Evolutionary conservation across 2,888 invertebrate species (phyloP), one percentile per base, ranked within the genome.

Genomic region (Marronus borbonicus): DNA sequence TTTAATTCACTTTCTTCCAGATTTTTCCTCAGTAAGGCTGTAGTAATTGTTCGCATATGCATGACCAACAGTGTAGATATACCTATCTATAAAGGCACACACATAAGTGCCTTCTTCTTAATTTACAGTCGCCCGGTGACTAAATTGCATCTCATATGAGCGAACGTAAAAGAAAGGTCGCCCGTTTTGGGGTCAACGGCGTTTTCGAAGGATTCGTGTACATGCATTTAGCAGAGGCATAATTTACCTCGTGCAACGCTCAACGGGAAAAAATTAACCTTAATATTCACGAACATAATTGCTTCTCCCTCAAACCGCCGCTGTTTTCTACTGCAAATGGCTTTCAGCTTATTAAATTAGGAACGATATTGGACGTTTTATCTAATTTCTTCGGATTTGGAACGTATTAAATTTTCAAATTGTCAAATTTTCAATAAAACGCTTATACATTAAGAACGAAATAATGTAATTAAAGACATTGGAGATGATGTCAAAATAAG

Each of bases 111-210:
- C 72, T 58, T 72, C 72, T 58, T 72, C 58, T 72, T 72, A 72
- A 72, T 72, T 72, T 72, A 72, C 72, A 58, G 72, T 58, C 72
- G 72, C 72, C 55, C 72, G 58, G 52, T 72, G 72, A 72, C 72
- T 72, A 72, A 72, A 72, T 72, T 72, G 72, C 72, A 58, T 72
- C 58, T 58, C 72, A 58, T 72, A 72, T 72, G 44, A 58, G 72
- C 72, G 72, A 72, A 58, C 72, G 72, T 72, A 60, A 72, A 72
- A 58, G 72, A 72, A 72, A 72, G 58, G 72, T 72, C 72, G 58
- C 58, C 58, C 58, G 39, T 72, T 72, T 72, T 72, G 58, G 58
- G 72, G 72, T 72, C 72, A 72, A 72, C 72, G 72, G 58, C 72
- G 72, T 39, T 72, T 72, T 58, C 58, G 72, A 72, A 72, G 58